Conservation (phyloP, 2,113 vertebrate species). For the Archilochus colubris region DNA sequence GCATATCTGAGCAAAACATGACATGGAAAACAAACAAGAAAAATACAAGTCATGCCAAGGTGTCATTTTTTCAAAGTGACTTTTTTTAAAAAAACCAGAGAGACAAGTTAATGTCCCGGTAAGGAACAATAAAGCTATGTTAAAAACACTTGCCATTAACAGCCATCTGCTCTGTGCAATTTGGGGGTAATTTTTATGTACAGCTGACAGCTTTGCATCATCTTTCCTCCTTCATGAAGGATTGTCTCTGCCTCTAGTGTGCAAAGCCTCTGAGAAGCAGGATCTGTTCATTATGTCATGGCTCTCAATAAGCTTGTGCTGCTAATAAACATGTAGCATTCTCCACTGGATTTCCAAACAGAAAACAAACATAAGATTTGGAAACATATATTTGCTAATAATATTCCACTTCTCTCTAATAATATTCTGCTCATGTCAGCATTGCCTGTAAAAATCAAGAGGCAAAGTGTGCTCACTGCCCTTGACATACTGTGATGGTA, state of each 20-base stretch:
- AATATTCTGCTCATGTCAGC: conserved; percentile 31
- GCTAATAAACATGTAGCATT: neutral
- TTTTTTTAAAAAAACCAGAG: conserved; percentile 47
- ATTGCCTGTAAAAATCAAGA: conserved; percentile 64
- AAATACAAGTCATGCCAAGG: conserved; percentile 47
- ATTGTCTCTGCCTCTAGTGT: neutral
- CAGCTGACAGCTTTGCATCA: conserved; percentile 64
- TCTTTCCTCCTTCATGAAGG: conserved; percentile 28
- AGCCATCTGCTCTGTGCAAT: conserved; percentile 70
- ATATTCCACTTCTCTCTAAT: conserved; percentile 11
- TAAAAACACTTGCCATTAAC: conserved; percentile 75
- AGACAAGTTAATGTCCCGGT: conserved; percentile 65
- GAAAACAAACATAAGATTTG: neutral
- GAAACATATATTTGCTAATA: conserved; percentile 13
- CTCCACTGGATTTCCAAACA: neutral
- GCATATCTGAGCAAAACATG: neutral
- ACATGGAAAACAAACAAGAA: neutral
- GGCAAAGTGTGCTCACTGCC: conserved; percentile 22
- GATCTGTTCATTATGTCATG: neutral
- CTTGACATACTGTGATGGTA: conserved; percentile 56
- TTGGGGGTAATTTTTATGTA: conserved; percentile 71
- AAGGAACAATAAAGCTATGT: conserved; percentile 68
- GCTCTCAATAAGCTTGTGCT: neutral
- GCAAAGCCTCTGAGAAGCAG: neutral
- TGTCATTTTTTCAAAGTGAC: conserved; percentile 73